phyloP scores from a whole-genome alignment of 92 coral and sea anemone genomes.

The Parazoanthus atlanticus region DNA sequence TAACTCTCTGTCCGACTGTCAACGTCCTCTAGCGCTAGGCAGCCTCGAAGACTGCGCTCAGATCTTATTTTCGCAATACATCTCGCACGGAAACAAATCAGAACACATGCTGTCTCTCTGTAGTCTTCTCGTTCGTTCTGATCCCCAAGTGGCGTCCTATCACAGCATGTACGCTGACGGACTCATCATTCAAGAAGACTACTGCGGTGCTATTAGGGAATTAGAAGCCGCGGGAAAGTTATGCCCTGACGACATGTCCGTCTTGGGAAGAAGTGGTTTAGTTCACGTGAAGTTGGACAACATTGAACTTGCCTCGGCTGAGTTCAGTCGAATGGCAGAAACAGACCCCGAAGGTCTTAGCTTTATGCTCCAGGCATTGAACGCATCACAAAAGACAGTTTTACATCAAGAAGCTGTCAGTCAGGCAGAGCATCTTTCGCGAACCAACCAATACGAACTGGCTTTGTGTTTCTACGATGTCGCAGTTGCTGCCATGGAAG shows the following conservation, averaged over 20 bases:
- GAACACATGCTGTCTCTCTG: constrained; percentile 74
- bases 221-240: constrained; percentile 72
- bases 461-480: constrained; percentile 71
- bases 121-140: constrained; percentile 71
- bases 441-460: constrained; percentile 55
- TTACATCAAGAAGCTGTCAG: constrained; percentile 62
- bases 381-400: constrained; percentile 56
- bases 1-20: constrained; percentile 59
- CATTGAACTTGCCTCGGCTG: constrained; percentile 58
- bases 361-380: constrained; percentile 69
- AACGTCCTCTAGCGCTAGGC: constrained; percentile 58
- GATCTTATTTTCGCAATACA: constrained; percentile 72
- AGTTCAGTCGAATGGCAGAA: constrained; percentile 72
- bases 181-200: constrained; percentile 72
- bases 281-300: constrained; percentile 77
- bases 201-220: constrained; percentile 74
- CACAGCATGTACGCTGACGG: constrained; percentile 89
- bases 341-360: constrained; percentile 66
- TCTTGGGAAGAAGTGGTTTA: constrained; percentile 80
- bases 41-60: constrained; percentile 82
- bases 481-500: constrained; percentile 68
- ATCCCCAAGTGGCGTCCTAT: constrained; percentile 58
- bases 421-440: constrained; percentile 62
- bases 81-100: constrained; percentile 66
- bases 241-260: constrained; percentile 70